Percentiles rank a stretch among this genome's conserved stretches.
These are phyloP conservation scores for Craniophora ligustri DNA, from an alignment of 2,888 invertebrate genomes.

Conservation along the genomic window DNA sequence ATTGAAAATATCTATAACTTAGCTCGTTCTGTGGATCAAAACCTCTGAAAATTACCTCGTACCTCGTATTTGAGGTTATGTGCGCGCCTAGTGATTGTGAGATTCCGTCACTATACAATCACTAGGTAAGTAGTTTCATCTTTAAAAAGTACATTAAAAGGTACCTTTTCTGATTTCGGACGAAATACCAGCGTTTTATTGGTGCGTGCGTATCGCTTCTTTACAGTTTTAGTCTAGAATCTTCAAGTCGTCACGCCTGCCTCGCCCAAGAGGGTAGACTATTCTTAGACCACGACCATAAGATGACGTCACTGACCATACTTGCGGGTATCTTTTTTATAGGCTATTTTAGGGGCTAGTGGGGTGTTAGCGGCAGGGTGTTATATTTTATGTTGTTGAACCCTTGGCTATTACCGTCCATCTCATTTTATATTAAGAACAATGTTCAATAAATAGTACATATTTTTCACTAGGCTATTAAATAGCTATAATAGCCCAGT, in stretches of 20 bases:
- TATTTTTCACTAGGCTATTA: too few species aligned
- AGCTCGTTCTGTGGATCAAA: too few species aligned
- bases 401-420: slow-evolving; percentile 15
- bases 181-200: too few species aligned
- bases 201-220: neutral
- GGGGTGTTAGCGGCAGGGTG: slow-evolving; percentile 15
- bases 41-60: too few species aligned
- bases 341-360: slow-evolving; percentile 27
- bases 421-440: slow-evolving; percentile 8
- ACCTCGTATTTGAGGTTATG: too few species aligned
- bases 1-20: too few species aligned
- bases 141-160: too few species aligned
- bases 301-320: slow-evolving; percentile 4
- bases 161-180: too few species aligned
- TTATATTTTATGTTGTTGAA: slow-evolving; percentile 31
- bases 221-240: neutral
- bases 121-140: too few species aligned
- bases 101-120: too few species aligned
- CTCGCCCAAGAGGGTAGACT: slow-evolving; percentile 1
- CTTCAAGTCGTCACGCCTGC: neutral
- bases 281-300: slow-evolving; percentile 16
- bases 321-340: slow-evolving; percentile 33
- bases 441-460: slow-evolving; percentile 7
- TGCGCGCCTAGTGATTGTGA: too few species aligned
- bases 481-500: too few species aligned